Evolutionary conservation across 2,113 vertebrate species (phyloP).

Genomic region (Rostratula benghalensis): DNA sequence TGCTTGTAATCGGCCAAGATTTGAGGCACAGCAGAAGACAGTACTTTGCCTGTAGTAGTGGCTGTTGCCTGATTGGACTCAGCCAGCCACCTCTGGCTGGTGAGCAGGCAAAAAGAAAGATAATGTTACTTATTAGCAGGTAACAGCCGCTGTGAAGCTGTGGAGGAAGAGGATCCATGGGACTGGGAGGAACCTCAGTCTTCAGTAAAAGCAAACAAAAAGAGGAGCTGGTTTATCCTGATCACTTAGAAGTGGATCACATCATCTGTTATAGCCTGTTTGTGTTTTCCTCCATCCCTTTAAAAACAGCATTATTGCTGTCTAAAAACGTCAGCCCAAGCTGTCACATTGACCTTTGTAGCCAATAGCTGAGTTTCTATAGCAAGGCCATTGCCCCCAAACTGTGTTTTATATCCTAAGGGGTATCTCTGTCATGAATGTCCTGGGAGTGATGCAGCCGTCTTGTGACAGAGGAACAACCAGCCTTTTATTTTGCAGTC

Average conservation of each 20-base stretch:
- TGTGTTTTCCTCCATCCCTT: neutral
- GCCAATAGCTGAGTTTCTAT: neutral
- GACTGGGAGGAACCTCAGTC: neutral
- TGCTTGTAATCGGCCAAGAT: neutral
- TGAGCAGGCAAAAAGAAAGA: neutral
- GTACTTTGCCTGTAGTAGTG: neutral
- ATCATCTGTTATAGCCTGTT: neutral
- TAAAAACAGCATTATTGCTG: neutral
- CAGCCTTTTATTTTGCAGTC: neutral
- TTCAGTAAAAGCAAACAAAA: neutral
- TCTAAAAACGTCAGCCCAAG: neutral
- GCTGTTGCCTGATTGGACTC: neutral
- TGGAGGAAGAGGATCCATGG: neutral
- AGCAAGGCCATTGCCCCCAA: neutral
- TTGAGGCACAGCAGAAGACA: fast-evolving
- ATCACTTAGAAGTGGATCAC: neutral
- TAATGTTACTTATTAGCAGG: neutral
- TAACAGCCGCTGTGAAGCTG: neutral
- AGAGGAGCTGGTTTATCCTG: neutral
- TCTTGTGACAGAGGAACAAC: neutral
- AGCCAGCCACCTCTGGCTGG: neutral
- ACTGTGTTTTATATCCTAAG: neutral
- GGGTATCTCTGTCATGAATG: neutral
- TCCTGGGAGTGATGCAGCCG: neutral
- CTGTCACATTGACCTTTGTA: neutral